Percentiles rank a stretch among this genome's conserved stretches.
Conservation (phyloP, 1,140 invertebrate species). For the Philotrypesis tridentata region DNA sequence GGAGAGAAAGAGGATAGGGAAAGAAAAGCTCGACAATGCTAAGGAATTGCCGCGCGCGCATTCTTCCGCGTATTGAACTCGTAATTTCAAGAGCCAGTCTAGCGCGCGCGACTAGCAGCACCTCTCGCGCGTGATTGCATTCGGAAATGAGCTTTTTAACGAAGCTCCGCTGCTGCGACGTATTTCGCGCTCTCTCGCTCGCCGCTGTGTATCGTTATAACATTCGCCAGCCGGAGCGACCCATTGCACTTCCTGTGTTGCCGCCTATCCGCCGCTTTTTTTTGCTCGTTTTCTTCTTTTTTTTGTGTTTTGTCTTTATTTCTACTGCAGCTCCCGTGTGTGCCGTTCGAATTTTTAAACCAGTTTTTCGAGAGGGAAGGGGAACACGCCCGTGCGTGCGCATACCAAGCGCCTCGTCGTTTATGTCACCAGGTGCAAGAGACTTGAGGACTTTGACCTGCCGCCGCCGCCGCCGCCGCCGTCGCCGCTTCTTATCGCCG, state of each 20-base stretch:
- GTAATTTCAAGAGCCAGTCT: slow-evolving; percentile 33
- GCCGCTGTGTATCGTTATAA: neutral
- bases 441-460: neutral
- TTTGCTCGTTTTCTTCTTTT: no score
- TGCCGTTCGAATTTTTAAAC: slow-evolving; percentile 25
- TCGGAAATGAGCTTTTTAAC: slow-evolving; percentile 43
- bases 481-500: neutral
- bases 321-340: neutral
- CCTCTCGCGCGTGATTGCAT: slow-evolving; percentile 41
- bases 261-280: no score
- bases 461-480: no score
- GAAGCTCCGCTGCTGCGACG: neutral
- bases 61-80: slow-evolving; percentile 43
- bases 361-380: slow-evolving; percentile 5
- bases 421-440: slow-evolving; percentile 21
- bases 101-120: neutral
- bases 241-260: no score
- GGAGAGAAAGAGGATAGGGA: neutral
- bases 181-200: neutral
- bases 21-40: slow-evolving; percentile 9
- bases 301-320: neutral
- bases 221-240: neutral
- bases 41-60: slow-evolving; percentile 19
- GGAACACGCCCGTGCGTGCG: neutral
- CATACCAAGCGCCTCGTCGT: neutral